Percentiles rank a stretch among this genome's conserved stretches.
These are phyloP conservation scores for Maniola hyperantus DNA, from an alignment of 2,888 invertebrate species.

Conservation along the genomic window DNA sequence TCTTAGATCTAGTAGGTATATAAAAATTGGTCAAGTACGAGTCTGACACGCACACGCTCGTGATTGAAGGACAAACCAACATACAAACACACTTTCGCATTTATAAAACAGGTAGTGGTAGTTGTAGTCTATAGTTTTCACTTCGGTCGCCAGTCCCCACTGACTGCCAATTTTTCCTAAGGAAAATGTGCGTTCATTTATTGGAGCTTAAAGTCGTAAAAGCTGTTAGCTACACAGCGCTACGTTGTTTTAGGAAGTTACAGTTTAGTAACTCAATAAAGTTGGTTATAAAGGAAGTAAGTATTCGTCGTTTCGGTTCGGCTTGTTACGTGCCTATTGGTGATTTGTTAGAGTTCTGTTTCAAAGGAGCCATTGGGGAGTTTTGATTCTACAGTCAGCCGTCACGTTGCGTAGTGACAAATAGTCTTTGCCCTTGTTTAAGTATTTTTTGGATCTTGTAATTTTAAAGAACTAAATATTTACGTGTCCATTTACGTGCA, in stretches of 20 bases:
- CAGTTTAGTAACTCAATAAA: constrained; percentile 17
- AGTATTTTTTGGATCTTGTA: too few relatives aligned
- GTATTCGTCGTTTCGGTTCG: constrained; percentile 1
- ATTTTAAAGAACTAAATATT: too few relatives aligned
- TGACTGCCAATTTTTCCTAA: neutral
- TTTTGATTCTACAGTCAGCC: neutral
- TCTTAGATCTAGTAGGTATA: neutral
- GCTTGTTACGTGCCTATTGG: constrained; percentile 6
- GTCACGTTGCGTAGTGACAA: too few relatives aligned
- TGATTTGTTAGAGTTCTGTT: constrained; percentile 11
- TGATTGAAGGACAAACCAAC: too few relatives aligned
- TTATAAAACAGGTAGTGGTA: too few relatives aligned
- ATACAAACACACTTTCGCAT: too few relatives aligned
- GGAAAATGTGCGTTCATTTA: constrained; percentile 5
- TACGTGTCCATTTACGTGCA: too few relatives aligned
- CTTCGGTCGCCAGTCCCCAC: too few relatives aligned
- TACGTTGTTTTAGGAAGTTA: constrained; percentile 13
- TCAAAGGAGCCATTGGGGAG: neutral
- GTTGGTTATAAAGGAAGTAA: constrained; percentile 10
- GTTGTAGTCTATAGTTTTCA: too few relatives aligned
- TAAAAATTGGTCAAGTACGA: too few relatives aligned
- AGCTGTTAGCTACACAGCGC: constrained; percentile 9
- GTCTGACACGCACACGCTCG: too few relatives aligned
- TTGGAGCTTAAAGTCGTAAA: constrained; percentile 1
- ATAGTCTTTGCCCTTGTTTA: too few relatives aligned